These are phyloP conservation scores for Scylla paramamosain DNA, from an alignment of 1,140 invertebrate species.

Conservation along the genomic window DNA sequence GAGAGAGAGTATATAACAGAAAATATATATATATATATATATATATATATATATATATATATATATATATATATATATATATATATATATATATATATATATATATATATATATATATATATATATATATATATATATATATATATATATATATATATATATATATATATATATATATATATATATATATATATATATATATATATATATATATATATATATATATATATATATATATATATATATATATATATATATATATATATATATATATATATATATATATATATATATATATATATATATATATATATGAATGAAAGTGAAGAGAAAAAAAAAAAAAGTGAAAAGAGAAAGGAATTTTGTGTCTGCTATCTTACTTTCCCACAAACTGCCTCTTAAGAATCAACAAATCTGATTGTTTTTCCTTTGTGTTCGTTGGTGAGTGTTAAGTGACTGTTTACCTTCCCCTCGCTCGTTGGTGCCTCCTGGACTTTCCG, in stretches of 20 bases:
- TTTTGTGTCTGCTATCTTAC: too few relatives aligned
- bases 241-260: conserved; percentile 19
- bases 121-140: conserved; percentile 26
- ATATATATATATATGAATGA: conserved; percentile 1
- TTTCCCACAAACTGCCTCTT: too few relatives aligned
- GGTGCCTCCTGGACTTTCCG: too few relatives aligned
- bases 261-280: conserved; percentile 26
- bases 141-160: conserved; percentile 26
- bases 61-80: conserved; percentile 26
- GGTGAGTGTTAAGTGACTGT: too few relatives aligned
- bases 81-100: conserved; percentile 26
- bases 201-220: conserved; percentile 26
- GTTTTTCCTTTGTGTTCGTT: too few relatives aligned
- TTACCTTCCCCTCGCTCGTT: too few relatives aligned
- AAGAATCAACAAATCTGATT: too few relatives aligned
- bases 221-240: conserved; percentile 26
- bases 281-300: conserved; percentile 26
- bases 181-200: conserved; percentile 26
- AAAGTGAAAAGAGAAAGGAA: too few relatives aligned
- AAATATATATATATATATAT: conserved; percentile 26
- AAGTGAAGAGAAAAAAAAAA: too few relatives aligned
- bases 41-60: conserved; percentile 26
- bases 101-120: conserved; percentile 26
- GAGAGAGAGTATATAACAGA: too few relatives aligned
- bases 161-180: conserved; percentile 26